phyloP scores from a whole-genome alignment of 1,140 invertebrate genomes.

The Caligus rogercresseyi region DNA sequence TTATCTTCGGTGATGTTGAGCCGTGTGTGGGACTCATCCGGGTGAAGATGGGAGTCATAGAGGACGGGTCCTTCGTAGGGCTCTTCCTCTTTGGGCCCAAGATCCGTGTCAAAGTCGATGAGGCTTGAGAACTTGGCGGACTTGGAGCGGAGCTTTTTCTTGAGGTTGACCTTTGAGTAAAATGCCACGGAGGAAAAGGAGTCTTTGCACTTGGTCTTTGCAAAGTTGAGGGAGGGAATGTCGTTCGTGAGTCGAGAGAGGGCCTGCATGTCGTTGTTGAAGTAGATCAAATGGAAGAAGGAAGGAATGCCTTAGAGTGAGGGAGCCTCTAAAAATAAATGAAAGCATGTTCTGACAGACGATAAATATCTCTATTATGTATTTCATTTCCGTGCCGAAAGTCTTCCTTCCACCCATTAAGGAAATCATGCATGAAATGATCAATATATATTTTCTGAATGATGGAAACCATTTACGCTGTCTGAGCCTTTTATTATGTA shows the following conservation, averaged over 20 bases:
- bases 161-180: background rate
- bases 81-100: background rate
- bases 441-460: too few relatives aligned
- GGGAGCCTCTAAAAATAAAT: too few relatives aligned
- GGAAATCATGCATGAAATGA: too few relatives aligned
- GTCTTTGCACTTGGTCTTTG: background rate
- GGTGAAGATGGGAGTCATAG: background rate
- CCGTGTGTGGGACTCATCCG: background rate
- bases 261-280: too few relatives aligned
- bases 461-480: too few relatives aligned
- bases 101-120: background rate
- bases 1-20: background rate
- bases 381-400: too few relatives aligned
- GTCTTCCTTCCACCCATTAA: too few relatives aligned
- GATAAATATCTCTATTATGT: too few relatives aligned
- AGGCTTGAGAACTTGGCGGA: background rate
- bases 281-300: too few relatives aligned
- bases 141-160: background rate
- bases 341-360: too few relatives aligned
- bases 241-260: background rate
- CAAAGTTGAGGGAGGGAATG: background rate
- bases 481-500: too few relatives aligned
- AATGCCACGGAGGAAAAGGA: background rate
- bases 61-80: background rate
- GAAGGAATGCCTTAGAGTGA: too few relatives aligned